These are phyloP conservation scores for Anas platyrhynchos DNA, from an alignment of 2,113 vertebrate genomes.

Conservation along the genomic window DNA sequence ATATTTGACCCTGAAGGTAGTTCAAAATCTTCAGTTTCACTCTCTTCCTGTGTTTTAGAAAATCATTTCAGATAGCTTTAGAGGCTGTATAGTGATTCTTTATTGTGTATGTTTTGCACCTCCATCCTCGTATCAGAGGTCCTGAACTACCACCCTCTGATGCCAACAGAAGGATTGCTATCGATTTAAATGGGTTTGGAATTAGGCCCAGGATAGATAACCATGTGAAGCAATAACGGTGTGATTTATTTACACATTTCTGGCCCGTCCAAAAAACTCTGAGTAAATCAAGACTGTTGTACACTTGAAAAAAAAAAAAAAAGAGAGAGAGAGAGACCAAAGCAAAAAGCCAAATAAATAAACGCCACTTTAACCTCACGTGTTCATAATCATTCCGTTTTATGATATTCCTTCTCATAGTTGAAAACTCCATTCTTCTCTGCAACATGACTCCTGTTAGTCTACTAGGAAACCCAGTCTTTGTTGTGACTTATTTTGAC, in stretches of 20 bases:
- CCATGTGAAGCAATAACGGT: not conserved
- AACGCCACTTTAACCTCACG: not conserved
- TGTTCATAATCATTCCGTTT: not conserved
- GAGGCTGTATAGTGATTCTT: not conserved
- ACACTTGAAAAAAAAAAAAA: not conserved
- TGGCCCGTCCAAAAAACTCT: constrained; percentile 6
- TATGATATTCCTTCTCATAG: not conserved
- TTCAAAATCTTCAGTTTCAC: not conserved
- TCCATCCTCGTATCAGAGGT: not conserved
- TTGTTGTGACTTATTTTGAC: constrained; percentile 69
- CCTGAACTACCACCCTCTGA: not conserved
- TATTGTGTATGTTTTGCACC: not conserved
- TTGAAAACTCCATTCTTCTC: not conserved
- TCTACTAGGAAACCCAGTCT: constrained; percentile 10
- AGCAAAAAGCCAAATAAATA: not conserved
- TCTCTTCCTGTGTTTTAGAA: not conserved
- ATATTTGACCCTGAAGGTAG: not conserved
- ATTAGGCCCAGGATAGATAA: constrained; percentile 17
- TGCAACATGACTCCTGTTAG: constrained; percentile 49
- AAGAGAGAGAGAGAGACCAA: not conserved
- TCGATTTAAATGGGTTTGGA: constrained; percentile 22
- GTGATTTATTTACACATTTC: constrained; percentile 25
- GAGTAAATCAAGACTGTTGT: not conserved
- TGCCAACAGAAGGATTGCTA: not conserved
- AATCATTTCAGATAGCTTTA: not conserved